phyloP scores from a whole-genome alignment of 2,888 invertebrate genomes.

The Tupiocoris notatus region DNA sequence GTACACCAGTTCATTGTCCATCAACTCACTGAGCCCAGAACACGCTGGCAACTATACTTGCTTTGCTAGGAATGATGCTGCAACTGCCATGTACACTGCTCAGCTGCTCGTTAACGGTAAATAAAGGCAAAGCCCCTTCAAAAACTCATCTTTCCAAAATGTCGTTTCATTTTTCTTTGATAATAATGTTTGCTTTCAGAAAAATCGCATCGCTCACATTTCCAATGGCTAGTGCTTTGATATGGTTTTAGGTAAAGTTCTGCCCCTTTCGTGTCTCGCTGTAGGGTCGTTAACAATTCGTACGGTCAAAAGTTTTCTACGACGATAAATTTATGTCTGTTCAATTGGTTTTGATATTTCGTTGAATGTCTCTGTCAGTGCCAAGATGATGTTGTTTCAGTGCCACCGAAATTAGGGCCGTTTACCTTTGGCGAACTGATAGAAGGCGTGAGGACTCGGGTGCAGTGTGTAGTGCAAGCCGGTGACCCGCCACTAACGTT shows the following conservation, averaged over 20 bases:
- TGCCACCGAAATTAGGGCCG: slow-evolving; percentile 51
- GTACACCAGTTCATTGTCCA: slow-evolving; percentile 54
- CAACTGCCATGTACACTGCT: slow-evolving; percentile 56
- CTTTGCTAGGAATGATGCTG: slow-evolving; percentile 57
- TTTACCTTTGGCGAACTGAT: slow-evolving; percentile 53
- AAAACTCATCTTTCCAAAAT: background rate
- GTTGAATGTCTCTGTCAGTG: slow-evolving; percentile 16
- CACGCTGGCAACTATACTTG: slow-evolving; percentile 60
- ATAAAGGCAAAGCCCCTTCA: slow-evolving; percentile 1
- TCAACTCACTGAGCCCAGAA: slow-evolving; percentile 57
- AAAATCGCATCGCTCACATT: background rate
- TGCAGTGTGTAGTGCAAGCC: slow-evolving; percentile 54
- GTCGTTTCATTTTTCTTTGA: background rate
- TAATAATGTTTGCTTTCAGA: background rate
- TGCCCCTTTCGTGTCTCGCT: background rate
- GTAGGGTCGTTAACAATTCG: background rate
- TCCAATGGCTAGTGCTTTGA: background rate
- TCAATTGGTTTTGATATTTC: background rate
- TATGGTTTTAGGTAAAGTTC: background rate
- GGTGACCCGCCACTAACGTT: slow-evolving; percentile 53
- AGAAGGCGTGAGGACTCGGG: slow-evolving; percentile 54
- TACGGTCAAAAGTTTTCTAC: background rate
- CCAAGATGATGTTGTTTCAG: slow-evolving; percentile 47
- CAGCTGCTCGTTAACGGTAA: slow-evolving; percentile 58
- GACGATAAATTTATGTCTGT: background rate